Percentiles rank a stretch among this genome's conserved stretches.
Conservation (phyloP, 2,888 invertebrate genomes). For the Macaria liturata region DNA sequence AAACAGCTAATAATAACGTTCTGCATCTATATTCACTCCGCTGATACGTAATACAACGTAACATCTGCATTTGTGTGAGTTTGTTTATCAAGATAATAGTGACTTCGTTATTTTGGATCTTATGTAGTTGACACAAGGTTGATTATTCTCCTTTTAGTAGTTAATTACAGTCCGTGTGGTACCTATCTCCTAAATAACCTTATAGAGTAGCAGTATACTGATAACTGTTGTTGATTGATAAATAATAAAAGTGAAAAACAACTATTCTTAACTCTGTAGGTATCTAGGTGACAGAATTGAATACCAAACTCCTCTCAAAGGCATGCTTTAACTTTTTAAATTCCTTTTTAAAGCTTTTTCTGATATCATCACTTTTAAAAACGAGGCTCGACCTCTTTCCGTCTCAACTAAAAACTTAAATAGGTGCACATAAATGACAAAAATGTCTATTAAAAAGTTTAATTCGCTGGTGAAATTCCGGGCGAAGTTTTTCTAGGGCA, state of each 20-base stretch:
- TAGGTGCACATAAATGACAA: constrained; percentile 32
- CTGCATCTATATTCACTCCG: constrained; percentile 34
- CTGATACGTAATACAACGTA: constrained; percentile 25
- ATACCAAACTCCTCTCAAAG: too few species aligned
- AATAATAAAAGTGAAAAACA: constrained; percentile 12
- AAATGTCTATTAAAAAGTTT: constrained; percentile 41
- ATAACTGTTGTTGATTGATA: constrained; percentile 22
- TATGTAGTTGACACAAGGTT: constrained; percentile 5
- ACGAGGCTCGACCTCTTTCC: constrained; percentile 20
- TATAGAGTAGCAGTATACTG: constrained; percentile 16
- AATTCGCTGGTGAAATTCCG: constrained; percentile 45
- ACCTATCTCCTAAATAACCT: constrained; percentile 12
- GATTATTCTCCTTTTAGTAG: constrained; percentile 1
- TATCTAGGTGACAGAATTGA: neutral
- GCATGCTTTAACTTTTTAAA: neutral
- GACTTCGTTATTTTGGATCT: constrained; percentile 4
- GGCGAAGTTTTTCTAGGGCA: constrained; percentile 39
- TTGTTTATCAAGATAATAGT: constrained; percentile 25
- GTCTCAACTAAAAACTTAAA: constrained; percentile 25
- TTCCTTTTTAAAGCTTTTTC: constrained; percentile 3
- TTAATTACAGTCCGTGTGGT: constrained; percentile 9
- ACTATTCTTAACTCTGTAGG: neutral
- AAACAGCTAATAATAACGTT: constrained; percentile 31
- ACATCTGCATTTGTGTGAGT: constrained; percentile 28
- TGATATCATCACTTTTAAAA: constrained; percentile 14